Evolutionary conservation across 1,140 invertebrate genomes (phyloP).

Genomic region (Atopsyche davidsoni): DNA sequence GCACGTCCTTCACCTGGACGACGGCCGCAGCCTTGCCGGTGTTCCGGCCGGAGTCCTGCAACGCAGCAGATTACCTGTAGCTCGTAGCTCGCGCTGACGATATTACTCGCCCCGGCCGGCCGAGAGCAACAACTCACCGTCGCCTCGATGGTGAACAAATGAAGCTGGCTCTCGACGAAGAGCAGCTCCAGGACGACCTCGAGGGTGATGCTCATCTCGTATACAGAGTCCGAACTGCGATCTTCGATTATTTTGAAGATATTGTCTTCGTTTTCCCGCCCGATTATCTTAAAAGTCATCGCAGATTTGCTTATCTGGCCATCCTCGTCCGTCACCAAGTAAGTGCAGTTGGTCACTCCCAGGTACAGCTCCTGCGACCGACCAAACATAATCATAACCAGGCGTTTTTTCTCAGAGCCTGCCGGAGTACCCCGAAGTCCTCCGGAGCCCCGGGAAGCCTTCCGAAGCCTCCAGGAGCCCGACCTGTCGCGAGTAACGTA

Average conservation of each 20-base stretch:
- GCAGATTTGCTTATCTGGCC: conserved; percentile 41
- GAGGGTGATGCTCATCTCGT: conserved; percentile 38
- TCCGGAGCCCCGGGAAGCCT: background rate
- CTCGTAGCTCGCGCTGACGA: background rate
- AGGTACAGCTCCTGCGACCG: conserved; percentile 38
- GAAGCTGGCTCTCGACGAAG: conserved; percentile 37
- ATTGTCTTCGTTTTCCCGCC: conserved; percentile 34
- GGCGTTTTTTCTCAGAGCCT: background rate
- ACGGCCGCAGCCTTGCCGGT: conserved; percentile 40
- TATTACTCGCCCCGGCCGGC: background rate
- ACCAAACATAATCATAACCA: conserved; percentile 3
- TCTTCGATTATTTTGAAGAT: conserved; percentile 36
- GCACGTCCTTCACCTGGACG: conserved; percentile 49
- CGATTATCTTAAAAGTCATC: conserved; percentile 39
- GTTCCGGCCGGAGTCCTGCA: conserved; percentile 45
- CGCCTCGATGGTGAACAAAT: conserved; percentile 42
- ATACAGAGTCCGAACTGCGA: conserved; percentile 30
- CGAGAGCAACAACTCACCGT: conserved; percentile 33
- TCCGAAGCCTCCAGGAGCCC: background rate
- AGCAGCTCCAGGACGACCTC: conserved; percentile 33
- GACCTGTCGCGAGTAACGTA: conserved; percentile 20
- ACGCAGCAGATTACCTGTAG: background rate
- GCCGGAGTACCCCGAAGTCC: background rate
- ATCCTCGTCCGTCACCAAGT: conserved; percentile 43
- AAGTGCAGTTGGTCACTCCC: conserved; percentile 39